Base-by-base conservation (phyloP, 2,113 vertebrate genomes). In the Xiphorhynchus elegans region DNA sequence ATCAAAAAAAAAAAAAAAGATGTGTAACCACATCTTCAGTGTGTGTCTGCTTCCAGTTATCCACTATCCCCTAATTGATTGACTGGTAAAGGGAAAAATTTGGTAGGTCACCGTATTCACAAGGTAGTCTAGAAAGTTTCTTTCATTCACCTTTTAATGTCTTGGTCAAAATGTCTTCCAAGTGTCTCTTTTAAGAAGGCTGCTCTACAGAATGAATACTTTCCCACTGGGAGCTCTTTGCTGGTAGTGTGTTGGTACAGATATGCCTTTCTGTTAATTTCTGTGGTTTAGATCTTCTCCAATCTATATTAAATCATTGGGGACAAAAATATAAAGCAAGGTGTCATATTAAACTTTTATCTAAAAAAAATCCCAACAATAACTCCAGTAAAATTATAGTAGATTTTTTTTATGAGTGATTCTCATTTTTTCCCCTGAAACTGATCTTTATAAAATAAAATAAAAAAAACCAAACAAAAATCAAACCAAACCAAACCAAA, bases 91-190 rank as follows among this genome's bases (percentile, higher is more conserved):
- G 24, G 33, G 39, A 84, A 90, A 72, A 33, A 74, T 93, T 62
- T 77, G 44, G 29, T 56, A 79, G 58, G 47, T 66, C 59, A 60
- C 16, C 56, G 47, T 66, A 64, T 80, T 79, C 47, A 31, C n/a
- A 46, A 84, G 7, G 8, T 58, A 72, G 50, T 49, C 49, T 52
- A 87, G 69, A 94, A 96, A 80, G 35, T 74, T 95, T 96, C 23
- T 94, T 96, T 90, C 23, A 58, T 87, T 17, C 8, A 2, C 49
- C 67, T 87, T 92, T 77, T 69, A 89, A 75, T 44, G 35, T 90
- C 67, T 87, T 89, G 67, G 42, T 76, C 42, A 76, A 95, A 92
- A 92, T 74, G 73, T 21, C 28, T 91, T 96, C 78, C 47, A 93
- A 17, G 50, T 20, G 16, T 64, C 39, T 73, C 56, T 62, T 83